Evolutionary conservation across 2,797 vertebrate species (phyloP).

Genomic region (Ctenosaura bakeri): DNA sequence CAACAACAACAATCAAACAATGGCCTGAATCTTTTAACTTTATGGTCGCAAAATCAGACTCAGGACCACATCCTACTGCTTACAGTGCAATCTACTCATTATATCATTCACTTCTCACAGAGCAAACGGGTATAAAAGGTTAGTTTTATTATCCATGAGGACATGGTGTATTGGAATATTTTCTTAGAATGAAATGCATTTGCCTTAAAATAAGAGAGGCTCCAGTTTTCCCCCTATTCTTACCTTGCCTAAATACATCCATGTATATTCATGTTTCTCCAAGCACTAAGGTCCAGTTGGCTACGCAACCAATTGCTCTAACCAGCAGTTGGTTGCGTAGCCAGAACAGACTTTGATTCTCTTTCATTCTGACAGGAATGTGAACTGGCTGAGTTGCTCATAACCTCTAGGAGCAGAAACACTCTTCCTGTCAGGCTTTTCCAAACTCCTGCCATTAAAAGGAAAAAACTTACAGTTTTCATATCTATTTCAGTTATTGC

Average conservation of each 20-base stretch:
- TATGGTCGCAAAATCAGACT: constrained; percentile 17
- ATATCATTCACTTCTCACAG: constrained; percentile 9
- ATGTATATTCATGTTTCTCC: not conserved
- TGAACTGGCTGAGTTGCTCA: not conserved
- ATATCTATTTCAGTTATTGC: constrained; percentile 8
- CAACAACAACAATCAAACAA: constrained; percentile 17
- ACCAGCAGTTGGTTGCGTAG: not conserved
- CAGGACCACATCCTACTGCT: constrained; percentile 51
- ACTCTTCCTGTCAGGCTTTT: not conserved
- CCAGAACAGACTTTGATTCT: not conserved
- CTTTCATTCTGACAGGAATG: not conserved
- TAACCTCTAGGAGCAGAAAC: not conserved
- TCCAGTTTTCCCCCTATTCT: not conserved
- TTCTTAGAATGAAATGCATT: not conserved
- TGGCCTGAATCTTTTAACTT: constrained; percentile 26
- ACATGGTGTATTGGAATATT: not conserved
- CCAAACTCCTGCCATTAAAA: not conserved
- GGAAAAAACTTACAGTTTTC: not conserved
- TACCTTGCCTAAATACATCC: not conserved
- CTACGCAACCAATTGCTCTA: not conserved
- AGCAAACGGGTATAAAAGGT: not conserved
- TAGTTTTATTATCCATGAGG: not conserved
- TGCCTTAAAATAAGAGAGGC: not conserved
- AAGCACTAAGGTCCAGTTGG: not conserved
- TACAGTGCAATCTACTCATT: constrained; percentile 44